phyloP scores from a whole-genome alignment of 2,888 invertebrate species.

The Drosophila differens region DNA sequence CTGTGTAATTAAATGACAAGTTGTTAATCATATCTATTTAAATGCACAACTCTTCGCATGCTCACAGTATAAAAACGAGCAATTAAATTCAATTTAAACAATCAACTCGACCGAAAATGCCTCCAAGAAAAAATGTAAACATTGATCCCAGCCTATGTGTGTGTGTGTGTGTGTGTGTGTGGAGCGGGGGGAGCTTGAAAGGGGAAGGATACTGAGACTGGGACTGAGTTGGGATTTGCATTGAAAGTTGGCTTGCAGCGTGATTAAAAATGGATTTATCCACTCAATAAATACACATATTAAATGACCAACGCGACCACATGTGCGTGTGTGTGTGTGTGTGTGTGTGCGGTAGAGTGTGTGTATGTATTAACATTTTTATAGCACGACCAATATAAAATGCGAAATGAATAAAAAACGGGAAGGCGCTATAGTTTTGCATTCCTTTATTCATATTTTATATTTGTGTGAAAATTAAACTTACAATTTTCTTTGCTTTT shows the following conservation, averaged over 20 bases:
- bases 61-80: conserved; percentile 52
- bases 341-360: conserved; percentile 7
- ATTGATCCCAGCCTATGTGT: conserved; percentile 26
- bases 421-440: not conserved
- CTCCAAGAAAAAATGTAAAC: conserved; percentile 74
- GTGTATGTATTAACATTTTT: not conserved
- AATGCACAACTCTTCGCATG: conserved; percentile 18
- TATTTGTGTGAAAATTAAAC: not conserved
- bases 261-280: conserved; percentile 73
- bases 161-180: not conserved
- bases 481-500: not conserved
- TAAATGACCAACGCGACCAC: conserved; percentile 12
- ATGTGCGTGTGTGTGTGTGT: conserved; percentile 3
- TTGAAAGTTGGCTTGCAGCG: conserved; percentile 25
- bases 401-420: not conserved
- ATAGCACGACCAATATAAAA: conserved; percentile 1
- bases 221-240: not conserved
- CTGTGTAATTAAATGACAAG: conserved; percentile 61
- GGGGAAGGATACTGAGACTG: not conserved
- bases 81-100: conserved; percentile 71
- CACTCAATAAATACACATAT: conserved; percentile 47
- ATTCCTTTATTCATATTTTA: not conserved
- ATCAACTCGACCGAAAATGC: conserved; percentile 46
- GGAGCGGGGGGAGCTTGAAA: not conserved
- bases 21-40: conserved; percentile 63